These are phyloP conservation scores for Argyra leucocephala DNA, from an alignment of 2,888 invertebrate genomes.

Conservation along the genomic window DNA sequence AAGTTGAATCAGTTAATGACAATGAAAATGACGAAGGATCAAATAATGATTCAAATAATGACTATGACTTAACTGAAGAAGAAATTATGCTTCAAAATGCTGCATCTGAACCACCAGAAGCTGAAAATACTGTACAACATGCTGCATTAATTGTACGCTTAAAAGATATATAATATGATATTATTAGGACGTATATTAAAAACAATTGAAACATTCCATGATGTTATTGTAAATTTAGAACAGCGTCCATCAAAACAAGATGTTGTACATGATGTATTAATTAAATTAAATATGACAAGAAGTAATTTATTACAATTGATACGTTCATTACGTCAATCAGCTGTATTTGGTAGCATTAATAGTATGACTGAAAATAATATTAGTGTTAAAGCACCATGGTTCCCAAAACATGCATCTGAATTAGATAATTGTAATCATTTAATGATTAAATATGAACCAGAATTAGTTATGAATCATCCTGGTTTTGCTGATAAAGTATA, in stretches of 20 bases:
- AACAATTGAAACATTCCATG: no score
- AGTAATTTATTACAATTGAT: slow-evolving; percentile 69
- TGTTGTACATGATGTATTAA: slow-evolving; percentile 71
- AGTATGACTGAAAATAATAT: slow-evolving; percentile 76
- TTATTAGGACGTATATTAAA: slow-evolving; percentile 79
- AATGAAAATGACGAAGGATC: no score
- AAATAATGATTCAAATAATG: no score
- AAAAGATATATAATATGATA: slow-evolving; percentile 80
- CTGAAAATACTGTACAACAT: slow-evolving; percentile 61
- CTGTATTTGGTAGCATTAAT: slow-evolving; percentile 68
- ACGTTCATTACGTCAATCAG: no score
- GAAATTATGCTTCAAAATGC: no score
- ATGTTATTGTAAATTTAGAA: slow-evolving; percentile 81
- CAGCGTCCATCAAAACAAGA: slow-evolving; percentile 72
- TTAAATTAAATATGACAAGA: slow-evolving; percentile 77
- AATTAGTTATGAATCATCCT: slow-evolving; percentile 96
- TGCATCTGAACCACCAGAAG: slow-evolving; percentile 69
- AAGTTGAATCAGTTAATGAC: no score
- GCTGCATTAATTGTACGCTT: slow-evolving; percentile 75
- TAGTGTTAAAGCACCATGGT: no score
- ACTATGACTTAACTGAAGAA: no score
- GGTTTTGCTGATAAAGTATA: slow-evolving; percentile 94
- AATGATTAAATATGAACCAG: slow-evolving; percentile 96
- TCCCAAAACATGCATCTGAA: no score
- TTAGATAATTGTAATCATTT: no score